Evolutionary conservation across 2,797 vertebrate genomes (phyloP).

Genomic region (Aplochiton taeniatus): DNA sequence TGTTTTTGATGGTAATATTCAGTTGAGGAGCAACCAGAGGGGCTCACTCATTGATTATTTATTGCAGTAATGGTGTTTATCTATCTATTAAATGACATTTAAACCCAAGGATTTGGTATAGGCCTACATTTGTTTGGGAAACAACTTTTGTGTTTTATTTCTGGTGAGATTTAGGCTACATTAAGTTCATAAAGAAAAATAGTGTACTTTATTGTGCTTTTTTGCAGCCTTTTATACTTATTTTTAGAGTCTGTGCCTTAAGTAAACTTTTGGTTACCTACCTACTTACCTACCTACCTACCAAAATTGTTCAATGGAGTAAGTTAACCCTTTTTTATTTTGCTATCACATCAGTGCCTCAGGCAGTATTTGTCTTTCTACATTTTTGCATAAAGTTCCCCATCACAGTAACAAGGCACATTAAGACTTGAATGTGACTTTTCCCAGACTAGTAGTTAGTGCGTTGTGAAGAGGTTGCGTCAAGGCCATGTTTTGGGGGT

Average conservation of each 20-base stretch:
- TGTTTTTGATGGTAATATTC: constrained; percentile 83
- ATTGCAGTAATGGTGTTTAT: constrained; percentile 71
- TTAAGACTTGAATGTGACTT: no score
- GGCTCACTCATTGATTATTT: constrained; percentile 81
- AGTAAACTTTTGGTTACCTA: no score
- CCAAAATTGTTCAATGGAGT: no score
- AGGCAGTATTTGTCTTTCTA: no score
- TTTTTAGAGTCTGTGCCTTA: no score
- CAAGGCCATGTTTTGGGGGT: constrained; percentile 2
- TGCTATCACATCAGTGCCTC: no score
- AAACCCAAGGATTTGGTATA: constrained; percentile 62
- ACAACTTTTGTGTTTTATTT: background rate
- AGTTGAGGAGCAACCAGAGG: constrained; percentile 59
- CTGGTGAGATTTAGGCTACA: background rate
- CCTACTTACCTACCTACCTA: no score
- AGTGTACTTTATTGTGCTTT: background rate
- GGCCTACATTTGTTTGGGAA: constrained; percentile 15
- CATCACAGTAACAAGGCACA: no score
- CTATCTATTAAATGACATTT: constrained; percentile 65
- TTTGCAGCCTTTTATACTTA: no score
- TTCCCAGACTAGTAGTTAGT: background rate
- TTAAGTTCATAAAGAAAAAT: background rate
- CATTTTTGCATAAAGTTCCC: no score
- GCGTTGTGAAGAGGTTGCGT: background rate
- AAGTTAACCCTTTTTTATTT: no score